Evolutionary conservation across 1,140 invertebrate species (phyloP), one percentile per base, ranked within the genome.

Genomic region (Drosophila pruinosa): DNA sequence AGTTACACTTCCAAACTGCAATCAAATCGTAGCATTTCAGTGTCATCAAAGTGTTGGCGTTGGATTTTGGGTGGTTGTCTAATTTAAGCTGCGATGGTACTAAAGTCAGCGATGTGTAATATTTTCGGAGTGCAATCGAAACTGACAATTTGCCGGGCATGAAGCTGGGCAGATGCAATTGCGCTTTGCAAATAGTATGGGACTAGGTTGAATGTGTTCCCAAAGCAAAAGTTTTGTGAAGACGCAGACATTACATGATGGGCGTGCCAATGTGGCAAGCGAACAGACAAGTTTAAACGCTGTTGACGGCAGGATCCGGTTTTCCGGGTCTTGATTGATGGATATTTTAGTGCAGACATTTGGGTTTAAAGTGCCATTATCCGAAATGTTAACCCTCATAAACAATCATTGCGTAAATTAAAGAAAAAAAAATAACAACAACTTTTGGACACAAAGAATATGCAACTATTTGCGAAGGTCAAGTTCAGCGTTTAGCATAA

Each of bases 381-480:
- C 7, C 3, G 12, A 39, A 61, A 53, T 52, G 61, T 64, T 38
- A 62, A 59, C 64, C 45, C 19, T 64, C 17, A 65, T 73, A 69
- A 43, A 56, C 57, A 68, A 69, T 64, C 54, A 63, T 59, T 78
- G 65, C 17, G 17, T 4, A 8, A 19, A 47, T 19, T 21, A 19
- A 28, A 17, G 22, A 54, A 36, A 64, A 56, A 65, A 64, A 43
- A 64, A 65, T n/a, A n/a, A n/a, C n/a, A n/a, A n/a, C n/a, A n/a
- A n/a, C n/a, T n/a, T 58, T 63, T 79, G 68, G 50, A 41, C 5
- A 34, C 45, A 36, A 21, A 67, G 12, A 54, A 74, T 50, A 65
- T 83, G 68, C 78, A 75, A 77, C 57, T 81, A 78, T 86, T 85
- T 77, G 74, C 77, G 75, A 85, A 85, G 81, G 81, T 85, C 81